A percentile compares a stretch with the other conserved stretches of the same genome.
phyloP scores from a whole-genome alignment of 2,888 invertebrate species.

The Oscheius sp. region DNA sequence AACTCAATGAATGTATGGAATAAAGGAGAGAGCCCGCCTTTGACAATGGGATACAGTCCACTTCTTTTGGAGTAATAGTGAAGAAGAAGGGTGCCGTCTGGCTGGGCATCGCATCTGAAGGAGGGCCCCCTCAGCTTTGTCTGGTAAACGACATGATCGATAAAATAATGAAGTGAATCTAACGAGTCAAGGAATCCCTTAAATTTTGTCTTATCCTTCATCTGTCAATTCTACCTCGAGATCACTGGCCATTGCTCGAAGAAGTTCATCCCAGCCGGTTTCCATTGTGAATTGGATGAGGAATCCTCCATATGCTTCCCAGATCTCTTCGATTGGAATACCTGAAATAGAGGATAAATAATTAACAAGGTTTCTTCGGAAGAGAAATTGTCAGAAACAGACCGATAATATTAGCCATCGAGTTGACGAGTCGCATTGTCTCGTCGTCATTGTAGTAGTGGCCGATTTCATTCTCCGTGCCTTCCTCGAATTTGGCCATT shows the following conservation, averaged over 20 bases:
- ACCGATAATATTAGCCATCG: slow-evolving; percentile 70
- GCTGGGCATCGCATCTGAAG: slow-evolving; percentile 52
- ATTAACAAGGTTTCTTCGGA: neutral
- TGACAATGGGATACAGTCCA: slow-evolving; percentile 93
- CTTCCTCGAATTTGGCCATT: slow-evolving; percentile 70
- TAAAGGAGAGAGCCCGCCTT: slow-evolving; percentile 52
- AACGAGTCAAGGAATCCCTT: slow-evolving; percentile 91
- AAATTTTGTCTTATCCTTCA: slow-evolving; percentile 29
- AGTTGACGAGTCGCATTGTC: slow-evolving; percentile 66
- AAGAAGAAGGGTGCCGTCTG: slow-evolving; percentile 79
- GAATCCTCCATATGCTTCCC: slow-evolving; percentile 73
- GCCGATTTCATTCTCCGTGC: slow-evolving; percentile 67
- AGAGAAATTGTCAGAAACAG: neutral
- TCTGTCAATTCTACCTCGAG: slow-evolving; percentile 56
- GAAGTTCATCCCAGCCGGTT: slow-evolving; percentile 72
- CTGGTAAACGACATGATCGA: slow-evolving; percentile 71
- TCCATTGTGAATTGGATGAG: slow-evolving; percentile 73
- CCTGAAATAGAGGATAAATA: slow-evolving; percentile 40
- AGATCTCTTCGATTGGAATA: slow-evolving; percentile 71
- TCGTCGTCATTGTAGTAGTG: slow-evolving; percentile 71
- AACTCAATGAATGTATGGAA: neutral
- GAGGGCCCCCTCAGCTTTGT: slow-evolving; percentile 71
- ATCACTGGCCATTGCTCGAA: slow-evolving; percentile 70
- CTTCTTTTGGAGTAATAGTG: slow-evolving; percentile 96
- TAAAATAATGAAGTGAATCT: slow-evolving; percentile 84